These are phyloP conservation scores for Rhinichthys osculus DNA, from an alignment of 2,797 vertebrate genomes.

Conservation along the genomic window DNA sequence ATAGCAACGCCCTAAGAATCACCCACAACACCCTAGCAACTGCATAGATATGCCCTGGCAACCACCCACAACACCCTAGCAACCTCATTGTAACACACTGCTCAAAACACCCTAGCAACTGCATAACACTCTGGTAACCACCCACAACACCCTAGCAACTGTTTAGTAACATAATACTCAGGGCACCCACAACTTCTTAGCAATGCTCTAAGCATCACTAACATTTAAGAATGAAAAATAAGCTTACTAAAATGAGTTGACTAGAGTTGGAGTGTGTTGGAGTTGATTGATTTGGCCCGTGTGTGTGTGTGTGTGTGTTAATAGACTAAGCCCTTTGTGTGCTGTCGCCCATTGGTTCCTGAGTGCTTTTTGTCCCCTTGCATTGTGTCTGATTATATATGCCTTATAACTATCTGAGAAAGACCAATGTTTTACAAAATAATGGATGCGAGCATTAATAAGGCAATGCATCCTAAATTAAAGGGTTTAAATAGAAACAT, in stretches of 20 bases:
- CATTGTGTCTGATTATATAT: constrained; percentile 1
- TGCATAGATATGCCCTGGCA: not conserved
- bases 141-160: not conserved
- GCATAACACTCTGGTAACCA: no score
- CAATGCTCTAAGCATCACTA: not conserved
- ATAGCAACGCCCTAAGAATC: not conserved
- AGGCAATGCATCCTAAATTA: not conserved
- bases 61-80: no score
- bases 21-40: not conserved
- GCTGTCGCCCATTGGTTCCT: not conserved
- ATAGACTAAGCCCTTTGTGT: not conserved
- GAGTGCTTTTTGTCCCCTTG: not conserved
- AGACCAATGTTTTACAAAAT: not conserved
- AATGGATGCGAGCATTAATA: not conserved
- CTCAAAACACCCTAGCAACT: not conserved
- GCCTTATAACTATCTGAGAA: not conserved
- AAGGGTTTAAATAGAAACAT: not conserved
- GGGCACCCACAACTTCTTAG: not conserved
- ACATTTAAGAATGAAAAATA: not conserved
- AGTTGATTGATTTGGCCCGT: not conserved
- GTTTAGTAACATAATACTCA: no score
- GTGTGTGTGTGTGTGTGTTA: no score
- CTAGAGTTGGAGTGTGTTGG: not conserved
- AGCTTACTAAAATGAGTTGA: not conserved
- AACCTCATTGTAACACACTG: not conserved